These are phyloP conservation scores for Gandaritis pyraliata DNA, from an alignment of 2,888 invertebrate species.

Conservation along the genomic window DNA sequence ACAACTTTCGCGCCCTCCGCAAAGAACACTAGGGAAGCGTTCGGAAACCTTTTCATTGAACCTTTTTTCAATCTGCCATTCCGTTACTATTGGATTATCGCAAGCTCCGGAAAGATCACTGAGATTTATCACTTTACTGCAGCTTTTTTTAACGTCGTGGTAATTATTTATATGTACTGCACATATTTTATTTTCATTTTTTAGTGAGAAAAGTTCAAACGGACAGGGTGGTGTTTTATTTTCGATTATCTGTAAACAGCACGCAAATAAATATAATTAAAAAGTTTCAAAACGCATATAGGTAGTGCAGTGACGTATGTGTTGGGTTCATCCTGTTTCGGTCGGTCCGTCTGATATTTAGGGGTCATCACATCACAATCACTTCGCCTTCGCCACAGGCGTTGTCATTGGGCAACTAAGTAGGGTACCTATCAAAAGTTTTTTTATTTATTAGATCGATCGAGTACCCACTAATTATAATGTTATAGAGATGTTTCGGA, in stretches of 20 bases:
- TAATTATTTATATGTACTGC: constrained; percentile 45
- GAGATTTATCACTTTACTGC: constrained; percentile 49
- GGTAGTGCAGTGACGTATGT: constrained; percentile 21
- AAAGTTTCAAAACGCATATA: constrained; percentile 28
- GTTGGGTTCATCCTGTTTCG: too few relatives aligned
- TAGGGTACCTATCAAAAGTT: too few relatives aligned
- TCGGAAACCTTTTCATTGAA: constrained; percentile 41
- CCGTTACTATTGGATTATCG: constrained; percentile 63
- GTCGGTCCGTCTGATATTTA: too few relatives aligned
- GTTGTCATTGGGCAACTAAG: too few relatives aligned
- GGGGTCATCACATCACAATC: too few relatives aligned
- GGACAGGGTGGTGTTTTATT: constrained; percentile 60
- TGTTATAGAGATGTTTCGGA: too few relatives aligned
- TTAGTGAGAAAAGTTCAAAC: constrained; percentile 59
- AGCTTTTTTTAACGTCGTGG: constrained; percentile 29
- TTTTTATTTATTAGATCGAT: too few relatives aligned
- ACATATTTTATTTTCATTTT: constrained; percentile 50
- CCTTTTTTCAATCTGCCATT: constrained; percentile 47
- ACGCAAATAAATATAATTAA: too few relatives aligned
- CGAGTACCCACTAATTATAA: too few relatives aligned
- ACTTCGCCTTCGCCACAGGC: too few relatives aligned
- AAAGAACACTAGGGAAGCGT: constrained; percentile 49
- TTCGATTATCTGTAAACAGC: constrained; percentile 58
- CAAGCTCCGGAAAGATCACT: constrained; percentile 53
- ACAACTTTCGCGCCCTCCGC: constrained; percentile 57